Evolutionary conservation across 1,140 invertebrate genomes (phyloP).

Genomic region (Drosophila funebris): DNA sequence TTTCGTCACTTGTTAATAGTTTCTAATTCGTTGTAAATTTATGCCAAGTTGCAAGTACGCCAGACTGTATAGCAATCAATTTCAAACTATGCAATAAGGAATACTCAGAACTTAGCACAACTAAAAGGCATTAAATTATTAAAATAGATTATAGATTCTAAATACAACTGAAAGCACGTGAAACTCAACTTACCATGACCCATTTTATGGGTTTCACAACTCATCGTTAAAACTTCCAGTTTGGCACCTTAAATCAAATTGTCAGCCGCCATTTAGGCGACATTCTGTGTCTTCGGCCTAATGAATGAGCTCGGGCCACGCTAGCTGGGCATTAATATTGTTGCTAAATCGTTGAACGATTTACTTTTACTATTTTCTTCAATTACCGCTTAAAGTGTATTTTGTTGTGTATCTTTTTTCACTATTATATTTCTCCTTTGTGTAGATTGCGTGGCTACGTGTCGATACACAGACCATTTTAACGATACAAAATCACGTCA

Average conservation of each 20-base stretch:
- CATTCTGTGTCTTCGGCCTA: conserved; percentile 46
- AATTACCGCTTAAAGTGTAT: conserved; percentile 10
- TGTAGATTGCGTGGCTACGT: conserved; percentile 94
- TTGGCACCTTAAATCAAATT: conserved; percentile 32
- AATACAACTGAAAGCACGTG: conserved; percentile 39
- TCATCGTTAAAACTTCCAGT: conserved; percentile 25
- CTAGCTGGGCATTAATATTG: conserved; percentile 65
- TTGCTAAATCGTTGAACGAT: conserved; percentile 60
- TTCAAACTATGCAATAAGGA: conserved; percentile 58
- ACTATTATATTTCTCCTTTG: conserved; percentile 41
- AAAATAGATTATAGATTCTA: neutral
- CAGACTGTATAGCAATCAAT: conserved; percentile 56
- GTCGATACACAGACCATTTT: conserved; percentile 97
- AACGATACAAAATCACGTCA: conserved; percentile 94
- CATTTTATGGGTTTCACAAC: conserved; percentile 12
- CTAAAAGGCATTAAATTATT: conserved; percentile 13
- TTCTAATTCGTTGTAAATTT: neutral
- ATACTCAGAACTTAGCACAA: conserved; percentile 63
- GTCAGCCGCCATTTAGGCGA: conserved; percentile 44
- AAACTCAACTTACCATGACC: conserved; percentile 5
- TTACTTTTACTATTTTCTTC: conserved; percentile 64
- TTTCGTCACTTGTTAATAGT: neutral
- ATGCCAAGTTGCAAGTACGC: conserved; percentile 46
- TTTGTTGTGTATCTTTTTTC: conserved; percentile 18
- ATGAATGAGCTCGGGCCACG: conserved; percentile 74